These are phyloP conservation scores for Tetrao urogallus DNA, from an alignment of 2,113 vertebrate genomes.

Conservation along the genomic window DNA sequence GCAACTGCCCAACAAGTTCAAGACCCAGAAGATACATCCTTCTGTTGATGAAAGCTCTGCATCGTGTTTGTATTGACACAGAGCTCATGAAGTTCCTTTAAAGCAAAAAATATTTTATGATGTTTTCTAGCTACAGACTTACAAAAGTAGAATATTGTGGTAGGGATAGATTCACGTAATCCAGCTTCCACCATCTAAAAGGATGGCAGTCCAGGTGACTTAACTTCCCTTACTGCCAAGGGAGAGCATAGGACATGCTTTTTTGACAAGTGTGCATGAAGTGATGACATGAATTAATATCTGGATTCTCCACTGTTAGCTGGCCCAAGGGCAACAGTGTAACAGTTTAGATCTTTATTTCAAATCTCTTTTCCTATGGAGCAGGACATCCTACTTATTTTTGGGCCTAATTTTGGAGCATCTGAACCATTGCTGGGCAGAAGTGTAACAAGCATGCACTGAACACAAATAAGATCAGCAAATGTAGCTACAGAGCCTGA, in stretches of 20 bases:
- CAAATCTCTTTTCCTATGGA: not conserved
- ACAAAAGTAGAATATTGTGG: not conserved
- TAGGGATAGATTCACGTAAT: not conserved
- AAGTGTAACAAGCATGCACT: not conserved
- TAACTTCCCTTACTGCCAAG: not conserved
- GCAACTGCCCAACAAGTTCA: not conserved
- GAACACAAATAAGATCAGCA: not conserved
- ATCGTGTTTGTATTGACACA: not conserved
- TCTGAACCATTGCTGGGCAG: rapidly evolving
- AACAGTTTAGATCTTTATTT: not conserved
- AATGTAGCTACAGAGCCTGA: not conserved
- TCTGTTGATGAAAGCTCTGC: not conserved
- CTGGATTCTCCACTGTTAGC: not conserved
- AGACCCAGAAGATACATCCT: not conserved
- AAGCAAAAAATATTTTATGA: not conserved
- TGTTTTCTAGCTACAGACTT: not conserved
- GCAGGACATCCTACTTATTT: not conserved
- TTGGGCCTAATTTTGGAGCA: not conserved
- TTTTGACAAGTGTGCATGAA: not conserved
- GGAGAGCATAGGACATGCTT: not conserved
- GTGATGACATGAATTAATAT: not conserved
- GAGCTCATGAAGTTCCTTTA: not conserved
- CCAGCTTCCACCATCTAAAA: not conserved
- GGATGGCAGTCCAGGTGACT: not conserved
- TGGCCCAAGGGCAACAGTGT: not conserved